Evolutionary conservation across 1,140 invertebrate species (phyloP), one percentile per base, ranked within the genome.

Genomic region (Papilio xuthus): DNA sequence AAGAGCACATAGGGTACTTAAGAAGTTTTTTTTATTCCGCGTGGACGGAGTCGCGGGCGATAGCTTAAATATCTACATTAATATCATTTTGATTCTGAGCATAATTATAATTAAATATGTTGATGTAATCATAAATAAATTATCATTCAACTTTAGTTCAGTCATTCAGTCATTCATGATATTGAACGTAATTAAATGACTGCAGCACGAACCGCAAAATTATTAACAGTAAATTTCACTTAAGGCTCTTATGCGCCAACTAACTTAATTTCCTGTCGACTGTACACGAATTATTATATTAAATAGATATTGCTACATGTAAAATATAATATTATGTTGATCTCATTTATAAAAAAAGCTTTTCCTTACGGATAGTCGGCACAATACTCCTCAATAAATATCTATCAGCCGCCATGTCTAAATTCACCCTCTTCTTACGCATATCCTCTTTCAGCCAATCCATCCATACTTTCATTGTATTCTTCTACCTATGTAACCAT

Each of bases 241-340:
- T 28, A 60, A 60, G 56, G 56, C 56, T 60, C 23, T 56, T 56
- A 53, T 60, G 56, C 56, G 56, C 56, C 12, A 15, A 60, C 23
- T 60, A 60, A 60, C 23, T 60, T 60, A 23, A 60, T 60, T 60
- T 60, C 56, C 56, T 60, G 18, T 23, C 56, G 15, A 60, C 56
- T 60, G 23, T 20, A 28, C 53, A 23, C n/a, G 9, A 9, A 12
- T 56, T 60, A 60, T 26, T 60, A 13, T 26, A 60, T 60, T 60
- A 60, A 60, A 26, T 60, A 60, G 10, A 60, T 23, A n/a, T 1
- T 60, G 12, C 10, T 60, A 26, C 50, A 56, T 23, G 20, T 6
- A 56, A 56, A 56, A 60, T 60, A 26, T 60, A 26, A 60, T 6
- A 28, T 60, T 23, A 28, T 47, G 9, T 9, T 53, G 8, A 7